These are phyloP conservation scores for Plectropomus leopardus DNA, from an alignment of 2,113 vertebrate genomes.

Conservation along the genomic window DNA sequence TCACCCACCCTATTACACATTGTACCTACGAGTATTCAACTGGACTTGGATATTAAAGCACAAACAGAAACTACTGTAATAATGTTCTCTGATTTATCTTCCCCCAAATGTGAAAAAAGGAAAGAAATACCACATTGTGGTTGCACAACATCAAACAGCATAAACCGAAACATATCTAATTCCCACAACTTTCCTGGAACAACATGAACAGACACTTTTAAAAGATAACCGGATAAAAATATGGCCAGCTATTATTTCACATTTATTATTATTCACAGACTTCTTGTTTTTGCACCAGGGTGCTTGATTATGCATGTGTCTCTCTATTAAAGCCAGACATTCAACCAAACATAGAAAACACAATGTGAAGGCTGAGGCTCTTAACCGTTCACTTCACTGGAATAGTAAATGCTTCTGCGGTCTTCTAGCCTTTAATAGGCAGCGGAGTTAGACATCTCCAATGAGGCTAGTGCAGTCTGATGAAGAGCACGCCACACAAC, in stretches of 20 bases:
- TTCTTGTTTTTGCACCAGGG: constrained; percentile 28
- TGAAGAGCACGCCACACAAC: constrained; percentile 22
- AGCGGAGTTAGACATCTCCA: constrained; percentile 50
- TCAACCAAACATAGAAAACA: constrained; percentile 50
- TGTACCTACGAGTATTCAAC: constrained; percentile 6
- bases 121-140: background rate
- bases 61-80: background rate
- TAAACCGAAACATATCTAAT: constrained; percentile 10
- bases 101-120: background rate
- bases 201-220: constrained; percentile 18
- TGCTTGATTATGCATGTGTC: constrained; percentile 38
- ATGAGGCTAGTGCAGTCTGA: constrained; percentile 42
- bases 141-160: constrained; percentile 23
- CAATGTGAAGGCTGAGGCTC: constrained; percentile 53
- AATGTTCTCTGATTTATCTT: constrained; percentile 14
- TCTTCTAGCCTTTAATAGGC: constrained; percentile 61
- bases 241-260: constrained; percentile 18
- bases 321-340: constrained; percentile 48
- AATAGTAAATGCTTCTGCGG: constrained; percentile 58
- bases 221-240: constrained; percentile 32
- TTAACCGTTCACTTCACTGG: constrained; percentile 47
- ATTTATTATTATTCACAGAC: constrained; percentile 22
- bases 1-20: too few species aligned
- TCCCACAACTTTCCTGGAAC: constrained; percentile 10
- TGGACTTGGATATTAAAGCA: background rate